Conservation (phyloP, 2,888 invertebrate genomes). For the Dromius quadrimaculatus region DNA sequence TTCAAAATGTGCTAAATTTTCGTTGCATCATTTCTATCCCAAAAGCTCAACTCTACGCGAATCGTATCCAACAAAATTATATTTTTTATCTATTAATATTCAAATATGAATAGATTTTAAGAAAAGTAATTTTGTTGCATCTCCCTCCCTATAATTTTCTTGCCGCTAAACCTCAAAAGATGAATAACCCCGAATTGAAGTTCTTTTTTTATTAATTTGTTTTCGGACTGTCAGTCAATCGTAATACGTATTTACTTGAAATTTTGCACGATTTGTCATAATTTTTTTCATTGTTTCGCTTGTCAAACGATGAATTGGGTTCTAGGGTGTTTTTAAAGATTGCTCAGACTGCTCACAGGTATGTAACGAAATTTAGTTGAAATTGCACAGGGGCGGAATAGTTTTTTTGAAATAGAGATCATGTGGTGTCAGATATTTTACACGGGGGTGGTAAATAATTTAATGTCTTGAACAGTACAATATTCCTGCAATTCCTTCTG, state of each 20-base stretch:
- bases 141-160: constrained; percentile 34
- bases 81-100: constrained; percentile 15
- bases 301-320: constrained; percentile 58
- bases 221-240: constrained; percentile 28
- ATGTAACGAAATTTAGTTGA: constrained; percentile 13
- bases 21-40: too few relatives aligned
- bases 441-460: too few relatives aligned
- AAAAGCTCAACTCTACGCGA: too few relatives aligned
- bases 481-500: too few relatives aligned
- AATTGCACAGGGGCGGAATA: not conserved
- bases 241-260: constrained; percentile 56
- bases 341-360: constrained; percentile 41
- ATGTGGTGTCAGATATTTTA: too few relatives aligned
- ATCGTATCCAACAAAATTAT: too few relatives aligned
- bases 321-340: constrained; percentile 39
- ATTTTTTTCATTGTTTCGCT: constrained; percentile 60
- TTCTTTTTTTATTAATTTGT: constrained; percentile 35
- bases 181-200: constrained; percentile 10
- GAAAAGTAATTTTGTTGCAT: constrained; percentile 21
- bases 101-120: constrained; percentile 39
- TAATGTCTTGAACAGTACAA: too few relatives aligned
- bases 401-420: too few relatives aligned
- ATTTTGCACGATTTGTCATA: constrained; percentile 63
- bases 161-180: constrained; percentile 16
- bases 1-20: too few relatives aligned